phyloP scores from a whole-genome alignment of 2,888 invertebrate genomes.

The Sphaerophoria taeniata region DNA sequence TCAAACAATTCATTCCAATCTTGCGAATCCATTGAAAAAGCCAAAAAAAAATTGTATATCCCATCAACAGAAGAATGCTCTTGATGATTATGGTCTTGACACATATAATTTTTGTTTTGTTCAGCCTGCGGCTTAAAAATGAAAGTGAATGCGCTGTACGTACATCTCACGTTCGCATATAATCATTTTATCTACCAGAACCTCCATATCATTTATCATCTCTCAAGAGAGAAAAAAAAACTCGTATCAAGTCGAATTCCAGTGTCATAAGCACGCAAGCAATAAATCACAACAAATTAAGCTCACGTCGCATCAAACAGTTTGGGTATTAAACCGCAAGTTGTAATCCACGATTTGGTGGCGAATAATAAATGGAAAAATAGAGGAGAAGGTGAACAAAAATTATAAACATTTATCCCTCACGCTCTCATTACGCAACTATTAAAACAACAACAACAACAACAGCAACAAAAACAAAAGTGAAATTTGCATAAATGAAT shows the following conservation, averaged over 20 bases:
- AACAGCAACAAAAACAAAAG: slow-evolving; percentile 45
- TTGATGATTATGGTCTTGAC: slow-evolving; percentile 39
- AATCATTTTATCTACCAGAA: slow-evolving; percentile 30
- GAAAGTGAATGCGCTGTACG: slow-evolving; percentile 46
- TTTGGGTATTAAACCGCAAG: not conserved
- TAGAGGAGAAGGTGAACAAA: not conserved
- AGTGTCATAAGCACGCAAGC: slow-evolving; percentile 33
- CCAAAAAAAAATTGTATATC: not conserved
- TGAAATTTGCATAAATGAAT: slow-evolving; percentile 70
- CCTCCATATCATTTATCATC: slow-evolving; percentile 46
- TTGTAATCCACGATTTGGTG: slow-evolving; percentile 13
- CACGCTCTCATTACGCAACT: slow-evolving; percentile 70
- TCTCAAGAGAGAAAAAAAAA: slow-evolving; percentile 19
- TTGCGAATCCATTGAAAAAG: not conserved
- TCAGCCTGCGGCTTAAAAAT: slow-evolving; percentile 43
- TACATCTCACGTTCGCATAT: slow-evolving; percentile 27
- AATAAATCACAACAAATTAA: slow-evolving; percentile 66
- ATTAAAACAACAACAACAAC: slow-evolving; percentile 13
- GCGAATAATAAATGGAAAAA: not conserved
- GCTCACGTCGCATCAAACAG: slow-evolving; percentile 55
- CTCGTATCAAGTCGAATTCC: slow-evolving; percentile 33
- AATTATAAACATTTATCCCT: slow-evolving; percentile 38
- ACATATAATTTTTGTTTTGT: slow-evolving; percentile 23
- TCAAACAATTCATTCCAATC: slow-evolving; percentile 11
- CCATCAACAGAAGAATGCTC: slow-evolving; percentile 5